Evolutionary conservation across 2,797 vertebrate genomes (phyloP).

Genomic region (Petrocephalus schoutedeni): DNA sequence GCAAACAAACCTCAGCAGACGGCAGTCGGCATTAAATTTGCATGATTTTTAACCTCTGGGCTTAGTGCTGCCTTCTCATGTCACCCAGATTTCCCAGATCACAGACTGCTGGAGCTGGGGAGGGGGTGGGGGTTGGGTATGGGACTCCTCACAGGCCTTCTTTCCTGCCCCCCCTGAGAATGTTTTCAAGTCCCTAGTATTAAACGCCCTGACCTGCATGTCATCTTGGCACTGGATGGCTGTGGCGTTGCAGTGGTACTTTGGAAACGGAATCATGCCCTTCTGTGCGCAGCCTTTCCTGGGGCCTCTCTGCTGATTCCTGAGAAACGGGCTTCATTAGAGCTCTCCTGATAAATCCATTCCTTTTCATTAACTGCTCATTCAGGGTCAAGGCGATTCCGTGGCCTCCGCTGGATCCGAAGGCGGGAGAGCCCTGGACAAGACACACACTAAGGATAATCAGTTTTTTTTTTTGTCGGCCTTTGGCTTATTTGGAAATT

Average conservation of each 20-base stretch:
- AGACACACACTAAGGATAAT: neutral
- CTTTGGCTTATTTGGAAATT: neutral
- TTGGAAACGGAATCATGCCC: neutral
- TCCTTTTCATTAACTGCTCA: neutral
- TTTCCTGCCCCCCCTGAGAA: neutral
- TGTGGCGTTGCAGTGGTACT: neutral
- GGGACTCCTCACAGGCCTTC: neutral
- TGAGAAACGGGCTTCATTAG: neutral
- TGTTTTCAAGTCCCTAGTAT: neutral
- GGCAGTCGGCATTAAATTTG: slow-evolving; percentile 36
- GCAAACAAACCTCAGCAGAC: slow-evolving; percentile 34
- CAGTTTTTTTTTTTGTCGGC: neutral
- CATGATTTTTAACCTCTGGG: slow-evolving; percentile 25
- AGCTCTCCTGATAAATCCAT: neutral
- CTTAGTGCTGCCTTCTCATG: neutral
- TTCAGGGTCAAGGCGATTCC: neutral
- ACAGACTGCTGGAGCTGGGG: neutral
- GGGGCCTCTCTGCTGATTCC: neutral
- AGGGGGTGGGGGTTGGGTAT: neutral
- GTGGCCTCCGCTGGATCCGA: neutral
- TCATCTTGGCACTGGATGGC: neutral
- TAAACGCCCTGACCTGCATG: neutral
- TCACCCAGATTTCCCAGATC: neutral
- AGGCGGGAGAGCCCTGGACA: neutral
- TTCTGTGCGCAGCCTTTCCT: neutral